Evolutionary conservation across 2,797 vertebrate species (phyloP), one percentile per base, ranked within the genome.

Genomic region (Cyclura pinguis): DNA sequence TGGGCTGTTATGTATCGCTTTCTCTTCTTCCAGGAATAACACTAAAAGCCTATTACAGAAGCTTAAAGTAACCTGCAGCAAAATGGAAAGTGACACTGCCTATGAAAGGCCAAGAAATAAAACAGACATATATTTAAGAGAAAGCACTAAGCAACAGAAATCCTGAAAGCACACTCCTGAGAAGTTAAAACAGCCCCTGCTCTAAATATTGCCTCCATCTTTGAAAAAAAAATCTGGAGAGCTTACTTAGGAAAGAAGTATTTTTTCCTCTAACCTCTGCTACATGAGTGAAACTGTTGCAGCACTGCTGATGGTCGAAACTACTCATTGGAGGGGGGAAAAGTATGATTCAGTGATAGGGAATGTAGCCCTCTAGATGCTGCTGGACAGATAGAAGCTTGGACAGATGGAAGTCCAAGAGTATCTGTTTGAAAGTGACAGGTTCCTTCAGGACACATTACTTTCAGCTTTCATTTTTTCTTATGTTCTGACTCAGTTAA

Each of bases 91-190:
- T 52, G 29, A 57, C 16, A n/a, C 47, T 42, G n/a, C 20, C 57
- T 32, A 85, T 6, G 42, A 69, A 81, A 35, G n/a, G 27, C 22
- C 74, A 89, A 78, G n/a, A 67, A 69, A 62, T 88, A 82, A 59
- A 29, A 55, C 1, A 81, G n/a, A 35, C 38, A 77, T 42, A 7
- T 62, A 16, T 74, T 76, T 84, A 77, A 89, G 81, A 35, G 81
- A 24, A 89, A 38, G 22, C 7, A 29, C 50, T 24, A 14, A 42
- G 42, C 72, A 29, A 78, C 32, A 57, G 52, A 80, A 85, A 1
- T 80, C 22, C 32, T 82, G 62, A 88, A 82, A 55, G 16, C 27
- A 82, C 35, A 59, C 20, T 27, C 57, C 16, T 38, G 42, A 67
- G 74, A 73, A 38, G 32, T 52, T 27, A 69, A 88, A 88, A 67